Conservation (phyloP, 1,140 invertebrate species). For the Lasioglossum baleicum region DNA sequence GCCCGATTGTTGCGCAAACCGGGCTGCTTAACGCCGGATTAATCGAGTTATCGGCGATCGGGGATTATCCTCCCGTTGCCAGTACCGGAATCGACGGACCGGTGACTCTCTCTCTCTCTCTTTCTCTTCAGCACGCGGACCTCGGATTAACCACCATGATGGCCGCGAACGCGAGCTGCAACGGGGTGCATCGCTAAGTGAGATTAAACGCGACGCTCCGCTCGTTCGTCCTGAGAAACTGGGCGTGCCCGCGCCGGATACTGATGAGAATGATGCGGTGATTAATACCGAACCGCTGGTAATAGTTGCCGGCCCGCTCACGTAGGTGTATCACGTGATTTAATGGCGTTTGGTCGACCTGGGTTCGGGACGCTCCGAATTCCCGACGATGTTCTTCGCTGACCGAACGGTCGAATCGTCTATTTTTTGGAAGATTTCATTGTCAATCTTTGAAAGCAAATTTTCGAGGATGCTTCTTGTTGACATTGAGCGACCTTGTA, state of each 20-base stretch:
- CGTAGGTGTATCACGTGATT: neutral
- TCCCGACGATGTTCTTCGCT: too few species aligned
- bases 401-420: too few species aligned
- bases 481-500: too few species aligned
- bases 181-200: neutral
- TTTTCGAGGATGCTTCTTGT: too few species aligned
- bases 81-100: too few species aligned
- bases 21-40: conserved; percentile 13
- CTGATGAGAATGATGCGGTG: conserved; percentile 1
- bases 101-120: too few species aligned
- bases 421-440: too few species aligned
- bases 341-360: neutral
- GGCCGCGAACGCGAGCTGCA: neutral
- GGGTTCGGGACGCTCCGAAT: neutral
- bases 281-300: neutral
- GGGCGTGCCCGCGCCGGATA: conserved; percentile 17
- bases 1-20: conserved; percentile 13
- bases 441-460: too few species aligned
- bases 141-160: too few species aligned
- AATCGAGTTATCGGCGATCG: conserved; percentile 10
- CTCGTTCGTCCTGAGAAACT: conserved; percentile 2
- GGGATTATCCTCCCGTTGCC: neutral
- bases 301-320: neutral
- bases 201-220: neutral
- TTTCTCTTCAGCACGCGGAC: too few species aligned